Conservation (phyloP, 1,140 invertebrate genomes). For the Diorhabda carinulata region DNA sequence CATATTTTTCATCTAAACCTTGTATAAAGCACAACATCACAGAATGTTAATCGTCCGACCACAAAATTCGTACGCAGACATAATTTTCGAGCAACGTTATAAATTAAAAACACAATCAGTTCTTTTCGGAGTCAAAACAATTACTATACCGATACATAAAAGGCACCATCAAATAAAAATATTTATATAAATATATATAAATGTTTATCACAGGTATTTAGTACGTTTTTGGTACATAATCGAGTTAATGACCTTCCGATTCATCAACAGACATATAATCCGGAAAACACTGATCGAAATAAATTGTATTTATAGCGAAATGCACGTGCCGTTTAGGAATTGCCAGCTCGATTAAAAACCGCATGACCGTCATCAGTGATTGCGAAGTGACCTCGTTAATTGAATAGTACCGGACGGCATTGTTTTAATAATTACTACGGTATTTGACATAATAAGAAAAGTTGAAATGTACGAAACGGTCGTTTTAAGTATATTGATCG, state of each 20-base stretch:
- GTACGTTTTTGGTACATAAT: too few relatives aligned
- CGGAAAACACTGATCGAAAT: too few relatives aligned
- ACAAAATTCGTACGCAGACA: too few relatives aligned
- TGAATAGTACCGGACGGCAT: neutral
- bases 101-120: too few relatives aligned
- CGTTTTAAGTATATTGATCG: conserved; percentile 15
- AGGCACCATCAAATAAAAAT: too few relatives aligned
- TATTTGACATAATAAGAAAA: neutral
- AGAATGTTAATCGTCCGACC: conserved; percentile 4
- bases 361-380: neutral
- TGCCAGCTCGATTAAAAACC: neutral
- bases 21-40: conserved; percentile 46
- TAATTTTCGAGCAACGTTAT: too few relatives aligned
- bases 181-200: too few relatives aligned
- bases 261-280: too few relatives aligned
- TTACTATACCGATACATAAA: too few relatives aligned
- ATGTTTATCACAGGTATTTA: too few relatives aligned
- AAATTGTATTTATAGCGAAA: neutral
- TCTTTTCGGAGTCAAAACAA: too few relatives aligned
- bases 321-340: neutral
- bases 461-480: neutral
- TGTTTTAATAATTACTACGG: conserved; percentile 1
- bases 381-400: neutral
- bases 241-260: too few relatives aligned
- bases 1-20: conserved; percentile 39